Evolutionary conservation across 2,888 invertebrate genomes (phyloP).

Genomic region (Trachelus troglodyta): DNA sequence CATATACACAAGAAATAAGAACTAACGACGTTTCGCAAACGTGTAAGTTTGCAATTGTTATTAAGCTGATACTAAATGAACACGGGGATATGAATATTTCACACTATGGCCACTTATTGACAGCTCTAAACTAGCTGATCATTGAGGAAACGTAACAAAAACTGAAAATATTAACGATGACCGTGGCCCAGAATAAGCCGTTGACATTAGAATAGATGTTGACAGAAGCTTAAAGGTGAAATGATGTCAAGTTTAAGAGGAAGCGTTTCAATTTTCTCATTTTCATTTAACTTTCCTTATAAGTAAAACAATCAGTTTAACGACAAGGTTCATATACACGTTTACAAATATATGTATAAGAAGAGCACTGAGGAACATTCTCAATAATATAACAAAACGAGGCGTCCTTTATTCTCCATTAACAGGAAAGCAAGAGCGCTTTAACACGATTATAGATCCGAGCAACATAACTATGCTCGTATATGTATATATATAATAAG

Average conservation of each 20-base stretch:
- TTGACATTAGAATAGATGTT: background rate
- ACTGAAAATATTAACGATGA: background rate
- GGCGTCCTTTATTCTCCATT: slow-evolving; percentile 39
- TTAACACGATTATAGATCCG: slow-evolving; percentile 34
- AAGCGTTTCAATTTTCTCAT: background rate
- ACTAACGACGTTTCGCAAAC: background rate
- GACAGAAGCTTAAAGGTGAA: slow-evolving; percentile 10
- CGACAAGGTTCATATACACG: background rate
- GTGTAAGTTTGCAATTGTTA: background rate
- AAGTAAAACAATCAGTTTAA: background rate
- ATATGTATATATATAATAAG: slow-evolving; percentile 21
- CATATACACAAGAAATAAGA: background rate
- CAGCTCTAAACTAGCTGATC: background rate
- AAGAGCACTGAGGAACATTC: background rate
- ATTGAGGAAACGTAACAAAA: background rate
- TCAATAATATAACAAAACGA: slow-evolving; percentile 36
- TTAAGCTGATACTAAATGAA: background rate
- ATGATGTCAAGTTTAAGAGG: slow-evolving; percentile 5
- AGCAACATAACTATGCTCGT: slow-evolving; percentile 20
- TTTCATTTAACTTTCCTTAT: background rate
- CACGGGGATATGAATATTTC: background rate
- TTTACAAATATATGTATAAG: background rate
- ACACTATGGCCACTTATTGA: background rate
- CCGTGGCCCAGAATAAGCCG: background rate
- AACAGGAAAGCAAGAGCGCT: slow-evolving; percentile 35